Evolutionary conservation across 2,888 invertebrate species (phyloP), one percentile per base, ranked within the genome.

Genomic region (Trissolcus japonicus): DNA sequence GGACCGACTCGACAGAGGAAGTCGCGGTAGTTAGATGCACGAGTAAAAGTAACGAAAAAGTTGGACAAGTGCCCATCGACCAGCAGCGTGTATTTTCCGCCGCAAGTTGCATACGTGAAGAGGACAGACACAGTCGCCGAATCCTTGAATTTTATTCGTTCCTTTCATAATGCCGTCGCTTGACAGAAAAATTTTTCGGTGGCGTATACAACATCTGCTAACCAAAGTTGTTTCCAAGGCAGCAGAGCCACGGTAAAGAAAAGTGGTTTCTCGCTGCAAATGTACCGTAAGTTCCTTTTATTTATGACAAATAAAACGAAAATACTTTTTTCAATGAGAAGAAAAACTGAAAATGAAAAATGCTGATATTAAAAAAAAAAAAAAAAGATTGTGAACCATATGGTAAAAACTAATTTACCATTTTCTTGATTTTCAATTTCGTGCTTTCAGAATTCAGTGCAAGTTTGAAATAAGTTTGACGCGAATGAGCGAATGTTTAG

Each of bases 61-160:
- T 85, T 87, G 87, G 87, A 80, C 80, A 80, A 80, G 79, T 81
- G 87, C 87, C 87, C 87, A 85, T 85, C 82, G 80, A 82, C 78
- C 65, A 76, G 72, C 77, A 80, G 69, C 74, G 78, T 80, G 82
- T 69, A 82, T 77, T 81, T 80, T 80, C 80, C 73, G 82, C 80
- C 82, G 81, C 81, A 77, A 55, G 66, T 72, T 66, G 66, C 63
- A 68, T 65, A 69, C 69, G 57, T 2, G 78, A 66, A 53, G 25
- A 63, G 63, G 69, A 66, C 60, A 62, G 76, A 78, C 76, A 69
- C 78, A 80, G 73, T 82, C 80, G 77, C 82, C 80, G 79, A 83
- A 83, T 83, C 81, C 82, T 76, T 79, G 80, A 76, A 81, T 83
- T 86, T 84, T 85, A 83, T 86, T 84, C 83, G 83, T 83, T 82